These are phyloP conservation scores for Pterois miles DNA, from an alignment of 2,797 vertebrate genomes.

Conservation along the genomic window DNA sequence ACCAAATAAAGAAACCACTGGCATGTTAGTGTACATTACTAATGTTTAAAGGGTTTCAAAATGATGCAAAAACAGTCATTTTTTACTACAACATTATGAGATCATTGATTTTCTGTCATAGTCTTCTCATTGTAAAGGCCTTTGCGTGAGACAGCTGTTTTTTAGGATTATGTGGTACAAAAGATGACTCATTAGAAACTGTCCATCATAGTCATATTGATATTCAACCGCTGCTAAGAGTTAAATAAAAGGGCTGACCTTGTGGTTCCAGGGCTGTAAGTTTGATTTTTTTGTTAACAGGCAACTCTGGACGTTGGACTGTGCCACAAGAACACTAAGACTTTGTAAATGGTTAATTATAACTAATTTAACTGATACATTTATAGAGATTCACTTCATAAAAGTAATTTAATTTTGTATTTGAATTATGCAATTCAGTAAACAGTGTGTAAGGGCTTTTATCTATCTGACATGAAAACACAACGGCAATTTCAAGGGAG, in stretches of 20 bases:
- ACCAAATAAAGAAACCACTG: conserved; percentile 52
- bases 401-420: not conserved
- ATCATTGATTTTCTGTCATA: conserved; percentile 46
- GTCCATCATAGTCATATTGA: conserved; percentile 27
- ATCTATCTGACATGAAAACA: not conserved
- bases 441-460: not conserved
- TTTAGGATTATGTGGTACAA: conserved; percentile 13
- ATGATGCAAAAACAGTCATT: not conserved
- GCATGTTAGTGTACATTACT: conserved; percentile 33
- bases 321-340: conserved; percentile 16
- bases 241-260: not conserved
- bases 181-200: conserved; percentile 41
- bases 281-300: conserved; percentile 8
- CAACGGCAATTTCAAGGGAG: not conserved
- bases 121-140: conserved; percentile 26
- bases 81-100: not conserved
- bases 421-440: not conserved
- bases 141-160: conserved; percentile 19
- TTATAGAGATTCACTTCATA: not conserved
- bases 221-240: conserved; percentile 20
- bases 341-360: not conserved
- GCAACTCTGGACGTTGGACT: conserved; percentile 36
- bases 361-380: not conserved
- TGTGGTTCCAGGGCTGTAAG: conserved; percentile 7
- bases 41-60: conserved; percentile 31